phyloP scores from a whole-genome alignment of 1,140 invertebrate species.

The Pantala flavescens region DNA sequence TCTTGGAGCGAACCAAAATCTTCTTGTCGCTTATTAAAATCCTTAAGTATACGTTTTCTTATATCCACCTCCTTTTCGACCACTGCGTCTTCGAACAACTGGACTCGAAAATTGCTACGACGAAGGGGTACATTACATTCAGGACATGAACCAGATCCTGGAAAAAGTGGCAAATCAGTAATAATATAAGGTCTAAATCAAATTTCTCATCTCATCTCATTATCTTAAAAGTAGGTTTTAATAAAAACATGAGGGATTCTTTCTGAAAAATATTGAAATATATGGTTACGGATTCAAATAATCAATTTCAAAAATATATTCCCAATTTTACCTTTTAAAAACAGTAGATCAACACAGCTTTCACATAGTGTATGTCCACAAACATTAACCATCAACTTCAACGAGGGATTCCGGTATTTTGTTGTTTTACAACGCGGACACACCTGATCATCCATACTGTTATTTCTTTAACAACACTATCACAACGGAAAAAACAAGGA shows the following conservation, averaged over 20 bases:
- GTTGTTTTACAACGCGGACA: conserved; percentile 97
- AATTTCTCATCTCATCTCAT: background rate
- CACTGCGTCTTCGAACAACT: conserved; percentile 89
- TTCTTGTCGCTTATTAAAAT: conserved; percentile 86
- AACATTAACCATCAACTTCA: conserved; percentile 96
- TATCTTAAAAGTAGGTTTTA: no score
- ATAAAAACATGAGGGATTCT: no score
- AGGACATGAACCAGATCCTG: conserved; percentile 80
- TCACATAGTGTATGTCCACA: conserved; percentile 97
- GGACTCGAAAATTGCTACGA: conserved; percentile 82
- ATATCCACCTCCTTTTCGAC: conserved; percentile 98
- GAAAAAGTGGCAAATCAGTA: conserved; percentile 19
- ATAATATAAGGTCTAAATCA: conserved; percentile 14
- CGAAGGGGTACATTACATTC: conserved; percentile 80
- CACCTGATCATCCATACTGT: conserved; percentile 70
- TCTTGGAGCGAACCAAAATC: conserved; percentile 71
- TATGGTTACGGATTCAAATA: no score
- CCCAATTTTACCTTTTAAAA: conserved; percentile 67
- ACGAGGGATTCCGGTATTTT: conserved; percentile 92
- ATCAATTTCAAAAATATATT: no score
- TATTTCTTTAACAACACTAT: no score
- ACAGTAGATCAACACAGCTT: conserved; percentile 89
- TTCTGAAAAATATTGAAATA: no score
- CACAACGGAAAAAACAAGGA: no score
- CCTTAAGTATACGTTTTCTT: conserved; percentile 73